Evolutionary conservation across 2,113 vertebrate species (phyloP).

Genomic region (Leptobrachium ailaonicum): DNA sequence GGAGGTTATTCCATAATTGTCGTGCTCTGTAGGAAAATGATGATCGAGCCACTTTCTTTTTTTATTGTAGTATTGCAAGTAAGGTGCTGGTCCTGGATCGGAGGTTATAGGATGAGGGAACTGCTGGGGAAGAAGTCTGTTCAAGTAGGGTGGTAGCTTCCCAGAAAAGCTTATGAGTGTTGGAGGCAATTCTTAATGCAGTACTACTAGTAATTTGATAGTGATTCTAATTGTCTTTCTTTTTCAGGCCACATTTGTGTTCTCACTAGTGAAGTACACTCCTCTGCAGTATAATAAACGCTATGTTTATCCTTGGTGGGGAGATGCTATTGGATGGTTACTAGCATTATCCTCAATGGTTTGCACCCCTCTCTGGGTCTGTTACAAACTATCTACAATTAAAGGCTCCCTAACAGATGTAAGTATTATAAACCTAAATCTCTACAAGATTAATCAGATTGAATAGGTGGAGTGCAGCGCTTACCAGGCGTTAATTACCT

Average conservation of each 20-base stretch:
- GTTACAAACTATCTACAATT: slow-evolving; percentile 76
- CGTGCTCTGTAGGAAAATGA: too few relatives aligned
- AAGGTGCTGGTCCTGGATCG: too few relatives aligned
- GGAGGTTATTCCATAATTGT: too few relatives aligned
- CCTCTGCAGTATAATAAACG: slow-evolving; percentile 94
- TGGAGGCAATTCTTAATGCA: neutral
- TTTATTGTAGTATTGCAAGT: too few relatives aligned
- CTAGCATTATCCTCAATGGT: slow-evolving; percentile 91
- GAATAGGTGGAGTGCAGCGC: too few relatives aligned
- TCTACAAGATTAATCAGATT: too few relatives aligned
- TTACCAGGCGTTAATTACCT: too few relatives aligned
- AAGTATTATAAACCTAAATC: slow-evolving; percentile 17
- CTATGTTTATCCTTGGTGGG: slow-evolving; percentile 94
- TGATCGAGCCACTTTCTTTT: too few relatives aligned
- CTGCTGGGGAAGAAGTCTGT: too few relatives aligned
- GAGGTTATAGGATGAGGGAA: too few relatives aligned
- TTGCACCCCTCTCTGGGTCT: slow-evolving; percentile 82
- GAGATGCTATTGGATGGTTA: slow-evolving; percentile 87
- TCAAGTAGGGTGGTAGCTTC: too few relatives aligned
- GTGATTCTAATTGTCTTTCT: slow-evolving; percentile 13
- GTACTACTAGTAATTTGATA: neutral
- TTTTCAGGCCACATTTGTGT: slow-evolving; percentile 87
- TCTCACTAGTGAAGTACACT: slow-evolving; percentile 91
- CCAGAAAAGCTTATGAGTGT: neutral
- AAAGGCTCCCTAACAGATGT: slow-evolving; percentile 89